Evolutionary conservation across 1,140 invertebrate genomes (phyloP).

Genomic region (Rhopalosiphum maidis): DNA sequence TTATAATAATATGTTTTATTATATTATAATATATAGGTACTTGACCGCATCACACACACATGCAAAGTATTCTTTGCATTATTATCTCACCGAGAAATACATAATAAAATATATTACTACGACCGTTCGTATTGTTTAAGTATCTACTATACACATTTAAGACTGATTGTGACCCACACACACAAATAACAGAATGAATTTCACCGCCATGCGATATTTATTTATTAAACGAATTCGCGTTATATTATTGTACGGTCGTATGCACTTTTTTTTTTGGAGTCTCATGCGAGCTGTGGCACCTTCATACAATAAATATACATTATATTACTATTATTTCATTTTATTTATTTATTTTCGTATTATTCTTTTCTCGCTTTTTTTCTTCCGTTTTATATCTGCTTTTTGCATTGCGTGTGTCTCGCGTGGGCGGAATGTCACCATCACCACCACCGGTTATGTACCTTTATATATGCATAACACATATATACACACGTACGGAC

Average conservation of each 20-base stretch:
- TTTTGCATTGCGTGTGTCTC: background rate
- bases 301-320: background rate
- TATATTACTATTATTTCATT: background rate
- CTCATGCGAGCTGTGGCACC: background rate
- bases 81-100: background rate
- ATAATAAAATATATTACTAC: background rate
- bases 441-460: background rate
- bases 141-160: slow-evolving; percentile 11
- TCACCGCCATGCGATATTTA: background rate
- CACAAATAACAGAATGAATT: background rate
- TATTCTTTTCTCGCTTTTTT: slow-evolving; percentile 18
- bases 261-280: background rate
- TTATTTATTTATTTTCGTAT: background rate
- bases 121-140: background rate
- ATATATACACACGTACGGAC: background rate
- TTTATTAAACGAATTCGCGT: background rate
- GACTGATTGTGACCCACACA: background rate
- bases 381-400: background rate
- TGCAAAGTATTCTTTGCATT: background rate
- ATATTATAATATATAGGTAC: no score
- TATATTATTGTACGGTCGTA: background rate
- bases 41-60: no score
- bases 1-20: no score
- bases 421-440: slow-evolving; percentile 38
- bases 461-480: background rate